phyloP scores from a whole-genome alignment of 2,113 vertebrate species.

The Trachemys scripta region DNA sequence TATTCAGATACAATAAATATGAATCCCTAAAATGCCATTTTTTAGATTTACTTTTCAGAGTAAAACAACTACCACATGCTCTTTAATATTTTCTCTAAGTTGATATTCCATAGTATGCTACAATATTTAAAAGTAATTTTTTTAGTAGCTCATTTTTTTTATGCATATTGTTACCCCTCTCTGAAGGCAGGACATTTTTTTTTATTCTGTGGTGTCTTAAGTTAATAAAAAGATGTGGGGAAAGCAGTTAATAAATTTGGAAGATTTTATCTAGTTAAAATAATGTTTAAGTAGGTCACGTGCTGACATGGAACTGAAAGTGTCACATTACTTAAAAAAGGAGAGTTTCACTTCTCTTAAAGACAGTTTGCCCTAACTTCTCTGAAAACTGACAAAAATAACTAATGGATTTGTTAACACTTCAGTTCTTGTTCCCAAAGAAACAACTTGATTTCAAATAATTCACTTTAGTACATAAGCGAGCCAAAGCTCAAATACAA shows the following conservation, averaged over 20 bases:
- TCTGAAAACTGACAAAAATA: background rate
- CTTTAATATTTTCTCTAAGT: background rate
- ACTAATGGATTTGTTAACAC: too few relatives aligned
- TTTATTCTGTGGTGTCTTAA: background rate
- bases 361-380: background rate
- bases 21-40: background rate
- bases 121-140: background rate
- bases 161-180: rapidly evolving
- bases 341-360: too few relatives aligned
- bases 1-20: background rate
- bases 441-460: background rate
- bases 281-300: background rate
- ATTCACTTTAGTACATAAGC: background rate
- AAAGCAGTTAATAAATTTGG: background rate
- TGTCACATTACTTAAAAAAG: too few relatives aligned
- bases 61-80: background rate
- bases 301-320: background rate
- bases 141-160: background rate
- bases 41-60: background rate
- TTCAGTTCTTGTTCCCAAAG: too few relatives aligned
- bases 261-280: background rate
- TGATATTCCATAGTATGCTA: background rate
- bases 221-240: background rate
- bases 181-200: background rate
- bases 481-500: background rate